phyloP scores from a whole-genome alignment of 2,113 vertebrate species.

The Corapipo altera region DNA sequence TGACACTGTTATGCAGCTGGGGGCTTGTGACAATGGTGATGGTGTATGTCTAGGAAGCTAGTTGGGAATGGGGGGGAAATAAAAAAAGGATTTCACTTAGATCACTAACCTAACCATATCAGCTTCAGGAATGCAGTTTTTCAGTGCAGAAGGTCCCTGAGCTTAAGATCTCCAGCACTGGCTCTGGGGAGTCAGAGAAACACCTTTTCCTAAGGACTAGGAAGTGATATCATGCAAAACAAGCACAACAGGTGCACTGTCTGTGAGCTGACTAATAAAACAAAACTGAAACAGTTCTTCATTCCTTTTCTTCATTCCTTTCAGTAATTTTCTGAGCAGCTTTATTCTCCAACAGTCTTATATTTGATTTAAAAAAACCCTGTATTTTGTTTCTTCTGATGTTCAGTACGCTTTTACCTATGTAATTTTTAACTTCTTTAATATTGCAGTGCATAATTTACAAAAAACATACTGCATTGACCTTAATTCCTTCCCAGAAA shows the following conservation, averaged over 20 bases:
- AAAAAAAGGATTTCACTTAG: neutral
- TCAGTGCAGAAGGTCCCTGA: neutral
- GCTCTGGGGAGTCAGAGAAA: neutral
- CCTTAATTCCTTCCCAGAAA: neutral
- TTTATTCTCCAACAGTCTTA: neutral
- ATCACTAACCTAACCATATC: accelerated
- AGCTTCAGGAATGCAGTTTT: neutral
- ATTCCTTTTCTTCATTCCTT: neutral
- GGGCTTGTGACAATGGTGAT: neutral
- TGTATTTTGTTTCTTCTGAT: neutral
- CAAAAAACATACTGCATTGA: neutral
- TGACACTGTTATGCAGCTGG: neutral
- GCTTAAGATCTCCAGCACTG: neutral
- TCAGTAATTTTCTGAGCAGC: neutral
- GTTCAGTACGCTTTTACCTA: neutral
- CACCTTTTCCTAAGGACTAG: neutral
- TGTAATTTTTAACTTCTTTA: neutral
- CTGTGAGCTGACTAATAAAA: neutral
- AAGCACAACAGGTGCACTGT: neutral
- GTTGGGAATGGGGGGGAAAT: neutral
- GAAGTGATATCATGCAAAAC: accelerated
- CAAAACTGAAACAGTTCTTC: neutral
- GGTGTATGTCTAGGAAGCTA: neutral
- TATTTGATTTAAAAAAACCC: neutral
- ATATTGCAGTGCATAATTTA: neutral